phyloP scores from a whole-genome alignment of 2,888 invertebrate species.

The Leptogaster cylindrica region DNA sequence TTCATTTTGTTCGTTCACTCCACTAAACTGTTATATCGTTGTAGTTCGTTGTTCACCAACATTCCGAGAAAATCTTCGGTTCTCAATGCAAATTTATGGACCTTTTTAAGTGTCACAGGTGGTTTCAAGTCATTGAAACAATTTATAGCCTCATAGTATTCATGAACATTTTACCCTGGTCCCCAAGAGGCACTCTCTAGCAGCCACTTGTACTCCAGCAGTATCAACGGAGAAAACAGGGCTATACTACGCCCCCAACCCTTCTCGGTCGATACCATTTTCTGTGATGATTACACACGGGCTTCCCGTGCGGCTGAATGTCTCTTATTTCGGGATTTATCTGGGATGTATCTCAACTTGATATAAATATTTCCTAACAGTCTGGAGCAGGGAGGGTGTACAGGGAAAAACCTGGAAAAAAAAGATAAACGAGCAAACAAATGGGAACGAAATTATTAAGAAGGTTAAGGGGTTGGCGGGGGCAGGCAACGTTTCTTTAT shows the following conservation, averaged over 20 bases:
- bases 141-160: conserved; percentile 45
- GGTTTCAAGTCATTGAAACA: conserved; percentile 48
- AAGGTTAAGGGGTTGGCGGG: conserved; percentile 11
- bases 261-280: conserved; percentile 1
- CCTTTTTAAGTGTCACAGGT: conserved; percentile 49
- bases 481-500: background rate
- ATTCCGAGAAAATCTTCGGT: conserved; percentile 42
- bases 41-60: conserved; percentile 11
- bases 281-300: conserved; percentile 22
- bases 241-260: conserved; percentile 4
- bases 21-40: too few species aligned
- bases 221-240: background rate
- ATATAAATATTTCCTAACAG: conserved; percentile 31
- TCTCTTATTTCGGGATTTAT: conserved; percentile 35
- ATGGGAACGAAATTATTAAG: conserved; percentile 32
- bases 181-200: background rate
- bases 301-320: conserved; percentile 7
- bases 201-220: background rate
- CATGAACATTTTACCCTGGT: conserved; percentile 32
- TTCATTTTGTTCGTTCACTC: too few species aligned
- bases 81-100: conserved; percentile 47
- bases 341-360: conserved; percentile 4
- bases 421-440: conserved; percentile 25
- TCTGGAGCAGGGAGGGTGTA: background rate
- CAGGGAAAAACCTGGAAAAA: background rate